phyloP scores from a whole-genome alignment of 2,797 vertebrate species.

The Sebastes diploproa region DNA sequence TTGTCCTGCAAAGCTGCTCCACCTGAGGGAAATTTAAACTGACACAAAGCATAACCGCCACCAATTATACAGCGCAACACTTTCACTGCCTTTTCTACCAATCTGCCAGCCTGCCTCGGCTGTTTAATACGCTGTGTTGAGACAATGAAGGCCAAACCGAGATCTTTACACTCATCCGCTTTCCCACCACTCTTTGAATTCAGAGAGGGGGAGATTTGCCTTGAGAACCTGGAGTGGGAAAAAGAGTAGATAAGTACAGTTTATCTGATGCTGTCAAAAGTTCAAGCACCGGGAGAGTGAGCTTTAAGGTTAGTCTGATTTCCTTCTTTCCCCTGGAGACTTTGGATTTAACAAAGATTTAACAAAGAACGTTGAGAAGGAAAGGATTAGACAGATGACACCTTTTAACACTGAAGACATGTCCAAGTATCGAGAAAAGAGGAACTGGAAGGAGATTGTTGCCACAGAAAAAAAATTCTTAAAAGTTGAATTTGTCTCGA shows the following conservation, averaged over 20 bases:
- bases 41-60: neutral
- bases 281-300: conserved; percentile 38
- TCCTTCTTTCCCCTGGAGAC: conserved; percentile 30
- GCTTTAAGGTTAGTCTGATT: conserved; percentile 27
- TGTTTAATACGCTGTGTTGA: conserved; percentile 14
- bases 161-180: conserved; percentile 29
- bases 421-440: neutral
- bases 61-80: conserved; percentile 1
- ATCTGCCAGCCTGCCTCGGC: neutral
- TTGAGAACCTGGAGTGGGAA: conserved; percentile 40
- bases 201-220: conserved; percentile 52
- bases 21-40: conserved; percentile 15
- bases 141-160: conserved; percentile 37
- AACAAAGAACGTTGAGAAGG: conserved; percentile 21
- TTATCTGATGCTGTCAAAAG: conserved; percentile 61
- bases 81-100: neutral
- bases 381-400: conserved; percentile 40
- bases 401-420: conserved; percentile 8
- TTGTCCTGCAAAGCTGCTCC: neutral
- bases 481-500: neutral
- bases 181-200: conserved; percentile 49
- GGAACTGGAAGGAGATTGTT: neutral
- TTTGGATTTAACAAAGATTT: conserved; percentile 55
- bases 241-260: conserved; percentile 32
- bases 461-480: neutral